A percentile compares a stretch with the other conserved stretches of the same genome.
These are phyloP conservation scores for Sceloporus undulatus DNA, from an alignment of 2,113 vertebrate species.

Conservation along the genomic window DNA sequence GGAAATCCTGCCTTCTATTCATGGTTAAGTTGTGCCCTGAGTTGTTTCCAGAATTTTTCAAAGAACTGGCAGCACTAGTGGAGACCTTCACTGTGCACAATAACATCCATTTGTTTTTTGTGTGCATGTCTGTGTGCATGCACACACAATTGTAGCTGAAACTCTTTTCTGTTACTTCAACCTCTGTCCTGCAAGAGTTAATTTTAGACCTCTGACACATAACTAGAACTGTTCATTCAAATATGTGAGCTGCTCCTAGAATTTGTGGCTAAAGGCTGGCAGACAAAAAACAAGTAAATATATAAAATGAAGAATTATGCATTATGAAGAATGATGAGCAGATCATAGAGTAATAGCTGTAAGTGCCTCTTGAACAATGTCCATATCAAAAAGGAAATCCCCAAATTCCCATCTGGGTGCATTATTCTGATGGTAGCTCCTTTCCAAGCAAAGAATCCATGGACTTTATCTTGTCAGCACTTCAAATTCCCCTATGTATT, in stretches of 20 bases:
- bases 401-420: background rate
- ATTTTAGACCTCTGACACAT: background rate
- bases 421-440: background rate
- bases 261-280: background rate
- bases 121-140: too few species aligned
- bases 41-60: background rate
- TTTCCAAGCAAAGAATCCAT: background rate
- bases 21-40: too few species aligned
- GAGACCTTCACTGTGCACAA: background rate
- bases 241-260: background rate
- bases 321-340: background rate
- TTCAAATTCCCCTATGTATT: background rate
- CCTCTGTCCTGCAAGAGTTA: background rate
- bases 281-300: background rate
- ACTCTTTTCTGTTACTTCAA: background rate
- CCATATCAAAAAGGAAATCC: background rate
- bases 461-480: background rate
- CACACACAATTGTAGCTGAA: background rate
- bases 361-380: background rate
- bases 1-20: background rate
- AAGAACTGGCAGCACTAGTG: background rate
- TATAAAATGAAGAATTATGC: background rate
- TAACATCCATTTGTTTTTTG: background rate
- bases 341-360: background rate
- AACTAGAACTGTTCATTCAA: background rate